Evolutionary conservation across 2,113 vertebrate genomes (phyloP).

Genomic region (Gnathonemus longibarbis): DNA sequence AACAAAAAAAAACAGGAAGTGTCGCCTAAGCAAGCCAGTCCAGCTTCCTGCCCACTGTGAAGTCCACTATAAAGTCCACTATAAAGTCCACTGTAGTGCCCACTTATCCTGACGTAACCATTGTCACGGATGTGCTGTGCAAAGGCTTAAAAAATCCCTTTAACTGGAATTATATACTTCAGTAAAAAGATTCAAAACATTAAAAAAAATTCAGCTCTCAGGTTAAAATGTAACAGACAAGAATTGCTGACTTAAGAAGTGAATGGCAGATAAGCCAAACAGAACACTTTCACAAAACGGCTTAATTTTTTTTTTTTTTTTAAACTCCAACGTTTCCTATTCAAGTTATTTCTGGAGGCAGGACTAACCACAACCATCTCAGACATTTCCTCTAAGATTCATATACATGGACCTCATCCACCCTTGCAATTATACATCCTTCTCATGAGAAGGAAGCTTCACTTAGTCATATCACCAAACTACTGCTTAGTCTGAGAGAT

Average conservation of each 20-base stretch:
- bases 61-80: not conserved
- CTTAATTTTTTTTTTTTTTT: not conserved
- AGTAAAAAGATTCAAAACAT: not conserved
- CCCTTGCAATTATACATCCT: not conserved
- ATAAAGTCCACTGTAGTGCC: not conserved
- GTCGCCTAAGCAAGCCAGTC: not conserved
- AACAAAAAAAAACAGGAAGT: not conserved
- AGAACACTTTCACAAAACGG: conserved; percentile 7
- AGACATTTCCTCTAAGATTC: conserved; percentile 24
- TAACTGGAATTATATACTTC: not conserved
- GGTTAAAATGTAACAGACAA: not conserved
- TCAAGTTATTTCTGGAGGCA: conserved; percentile 41
- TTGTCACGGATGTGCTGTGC: not conserved
- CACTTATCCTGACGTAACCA: not conserved
- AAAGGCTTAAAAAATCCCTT: not conserved
- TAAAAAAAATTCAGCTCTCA: not conserved
- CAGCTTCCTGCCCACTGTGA: not conserved
- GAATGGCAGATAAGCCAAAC: conserved; percentile 18
- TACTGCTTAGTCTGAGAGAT: not conserved
- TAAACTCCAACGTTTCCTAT: conserved; percentile 11
- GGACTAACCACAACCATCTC: conserved; percentile 21
- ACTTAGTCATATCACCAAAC: not conserved
- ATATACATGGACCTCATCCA: not conserved
- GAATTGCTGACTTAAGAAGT: conserved; percentile 6
- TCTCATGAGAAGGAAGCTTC: not conserved